A percentile compares a stretch with the other conserved stretches of the same genome.
Evolutionary conservation across 2,113 vertebrate genomes (phyloP).

Genomic region (Salvelinus fontinalis): DNA sequence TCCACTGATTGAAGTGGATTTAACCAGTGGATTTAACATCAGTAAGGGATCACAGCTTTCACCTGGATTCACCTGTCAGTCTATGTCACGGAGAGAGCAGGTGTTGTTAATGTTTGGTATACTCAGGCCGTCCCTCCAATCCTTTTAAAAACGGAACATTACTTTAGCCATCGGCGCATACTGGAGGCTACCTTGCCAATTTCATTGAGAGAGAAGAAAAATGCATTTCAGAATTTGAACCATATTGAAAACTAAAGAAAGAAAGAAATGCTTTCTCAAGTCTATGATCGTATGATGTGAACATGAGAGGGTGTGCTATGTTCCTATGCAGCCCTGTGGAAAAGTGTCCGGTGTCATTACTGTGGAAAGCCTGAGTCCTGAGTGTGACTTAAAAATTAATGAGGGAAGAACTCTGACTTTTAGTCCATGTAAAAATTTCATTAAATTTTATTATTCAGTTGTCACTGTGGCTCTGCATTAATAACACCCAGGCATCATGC

Average conservation of each 20-base stretch:
- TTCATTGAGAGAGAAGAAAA: not conserved
- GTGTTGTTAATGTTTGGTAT: too few relatives aligned
- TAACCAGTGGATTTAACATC: too few relatives aligned
- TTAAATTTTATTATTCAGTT: slow-evolving; percentile 75
- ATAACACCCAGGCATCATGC: slow-evolving; percentile 66
- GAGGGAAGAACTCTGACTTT: slow-evolving; percentile 73
- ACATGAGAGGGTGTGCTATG: not conserved
- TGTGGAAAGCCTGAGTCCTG: slow-evolving; percentile 46
- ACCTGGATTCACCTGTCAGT: too few relatives aligned
- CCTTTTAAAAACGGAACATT: not conserved
- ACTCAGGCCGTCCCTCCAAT: not conserved
- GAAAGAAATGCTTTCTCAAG: too few relatives aligned
- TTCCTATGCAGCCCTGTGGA: slow-evolving; percentile 30
- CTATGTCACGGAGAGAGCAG: too few relatives aligned
- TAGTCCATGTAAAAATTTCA: slow-evolving; percentile 75
- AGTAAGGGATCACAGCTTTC: too few relatives aligned
- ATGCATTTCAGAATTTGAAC: not conserved
- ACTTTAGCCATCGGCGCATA: not conserved
- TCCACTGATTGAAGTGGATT: too few relatives aligned
- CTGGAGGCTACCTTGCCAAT: not conserved
- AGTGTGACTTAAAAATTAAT: slow-evolving; percentile 73
- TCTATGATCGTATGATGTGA: too few relatives aligned
- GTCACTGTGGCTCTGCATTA: slow-evolving; percentile 74
- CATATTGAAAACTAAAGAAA: not conserved
- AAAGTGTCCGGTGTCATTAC: slow-evolving; percentile 36